Conservation (phyloP, 2,797 vertebrate genomes). For the Melopsittacus undulatus region DNA sequence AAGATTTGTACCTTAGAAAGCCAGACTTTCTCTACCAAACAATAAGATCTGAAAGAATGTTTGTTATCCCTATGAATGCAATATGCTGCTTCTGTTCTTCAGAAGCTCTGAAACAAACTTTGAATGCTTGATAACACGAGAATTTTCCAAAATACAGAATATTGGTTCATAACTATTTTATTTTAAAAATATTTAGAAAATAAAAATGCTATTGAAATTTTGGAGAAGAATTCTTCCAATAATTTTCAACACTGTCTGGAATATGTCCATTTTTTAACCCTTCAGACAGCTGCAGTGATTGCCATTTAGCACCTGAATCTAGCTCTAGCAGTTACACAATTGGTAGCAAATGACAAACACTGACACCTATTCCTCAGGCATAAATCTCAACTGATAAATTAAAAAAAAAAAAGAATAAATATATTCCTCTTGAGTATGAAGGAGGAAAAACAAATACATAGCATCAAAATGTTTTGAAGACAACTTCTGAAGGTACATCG, state of each 20-base stretch:
- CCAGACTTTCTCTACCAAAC: background rate
- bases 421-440: background rate
- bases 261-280: background rate
- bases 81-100: background rate
- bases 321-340: background rate
- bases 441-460: background rate
- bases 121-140: background rate
- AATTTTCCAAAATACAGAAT: background rate
- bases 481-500: background rate
- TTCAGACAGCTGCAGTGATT: background rate
- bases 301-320: background rate
- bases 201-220: background rate
- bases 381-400: background rate
- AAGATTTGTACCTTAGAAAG: background rate
- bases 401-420: background rate
- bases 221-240: background rate
- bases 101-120: background rate
- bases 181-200: background rate
- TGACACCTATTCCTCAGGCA: background rate
- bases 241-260: background rate
- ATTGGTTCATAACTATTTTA: background rate
- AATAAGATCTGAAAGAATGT: background rate
- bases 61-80: background rate
- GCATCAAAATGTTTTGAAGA: background rate
- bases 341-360: background rate